Base-by-base conservation (phyloP, 2,113 vertebrate species). In the Phrynosoma platyrhinos region DNA sequence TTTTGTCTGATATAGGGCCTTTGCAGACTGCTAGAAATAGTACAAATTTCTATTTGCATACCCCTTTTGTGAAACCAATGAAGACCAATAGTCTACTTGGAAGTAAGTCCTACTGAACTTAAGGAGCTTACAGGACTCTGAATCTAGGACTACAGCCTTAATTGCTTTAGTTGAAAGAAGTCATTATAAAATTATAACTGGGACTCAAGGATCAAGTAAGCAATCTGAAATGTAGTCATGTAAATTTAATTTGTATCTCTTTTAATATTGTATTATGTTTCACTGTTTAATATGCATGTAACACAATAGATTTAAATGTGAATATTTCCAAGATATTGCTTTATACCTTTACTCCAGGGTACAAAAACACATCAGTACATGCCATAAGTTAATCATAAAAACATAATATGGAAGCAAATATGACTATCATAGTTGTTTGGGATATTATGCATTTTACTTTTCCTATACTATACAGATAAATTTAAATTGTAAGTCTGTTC, bases 401-500 rank as follows among this genome's bases (percentile, higher is more conserved):
- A 85, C 68, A 14, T 0, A 87, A 62, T 62, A 85, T 53, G 82
- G 7, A 66, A 47, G 47, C 0, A 40, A 25, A 4, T 78, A 27
- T 47, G 14, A 47, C 32, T 74, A 81, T 36, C 88, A 77, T 27
- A 89, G 42, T 36, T 62, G 2, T 64, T 83, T 71, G 23, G 30
- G 75, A 58, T 79, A 23, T 0, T 21, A n/a, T 86, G 42, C 7
- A 87, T 3, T 32, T 53, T 82, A 85, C 79, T 52, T 69, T 55
- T 32, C 1, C 6, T 75, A 14, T 36, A 79, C 83, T 78, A 7
- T 53, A 40, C 72, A 27, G 58, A 83, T 88, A 62, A 72, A 76
- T 89, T n/a, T 87, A 64, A 90, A 77, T 20, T 71, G 20, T 84
- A 47, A 88, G 90, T 87, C 90, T 52, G 23, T 62, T 62, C 23